Evolutionary conservation across 2,888 invertebrate species (phyloP).

Genomic region (Caenorhabditis sp.): DNA sequence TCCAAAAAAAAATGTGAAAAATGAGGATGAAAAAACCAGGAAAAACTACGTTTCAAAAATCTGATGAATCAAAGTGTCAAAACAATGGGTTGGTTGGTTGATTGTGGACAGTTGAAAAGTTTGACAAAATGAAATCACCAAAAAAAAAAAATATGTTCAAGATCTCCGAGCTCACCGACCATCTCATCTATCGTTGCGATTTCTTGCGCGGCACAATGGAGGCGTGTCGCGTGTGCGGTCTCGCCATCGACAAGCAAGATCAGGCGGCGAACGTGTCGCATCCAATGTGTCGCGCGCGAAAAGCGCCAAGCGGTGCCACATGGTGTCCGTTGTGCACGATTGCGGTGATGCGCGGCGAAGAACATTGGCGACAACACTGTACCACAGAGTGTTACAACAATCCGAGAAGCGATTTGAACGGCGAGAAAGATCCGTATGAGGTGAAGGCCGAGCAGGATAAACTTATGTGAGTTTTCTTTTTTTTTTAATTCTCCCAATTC

Average conservation of each 20-base stretch:
- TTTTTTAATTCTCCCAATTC: no score
- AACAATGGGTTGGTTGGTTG: no score
- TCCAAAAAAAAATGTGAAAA: no score
- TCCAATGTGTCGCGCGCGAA: slow-evolving; percentile 57
- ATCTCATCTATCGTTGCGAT: slow-evolving; percentile 57
- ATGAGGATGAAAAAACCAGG: no score
- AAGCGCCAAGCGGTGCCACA: slow-evolving; percentile 52
- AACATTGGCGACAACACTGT: slow-evolving; percentile 54
- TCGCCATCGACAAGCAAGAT: slow-evolving; percentile 57
- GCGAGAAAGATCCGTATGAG: slow-evolving; percentile 30
- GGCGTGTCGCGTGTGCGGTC: slow-evolving; percentile 57
- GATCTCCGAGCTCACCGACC: slow-evolving; percentile 62
- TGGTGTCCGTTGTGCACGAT: slow-evolving; percentile 66
- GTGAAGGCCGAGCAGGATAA: slow-evolving; percentile 33
- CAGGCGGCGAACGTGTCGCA: slow-evolving; percentile 41
- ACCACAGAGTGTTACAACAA: slow-evolving; percentile 57
- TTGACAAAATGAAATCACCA: no score
- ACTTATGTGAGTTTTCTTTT: slow-evolving; percentile 21
- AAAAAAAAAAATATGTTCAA: slow-evolving; percentile 12
- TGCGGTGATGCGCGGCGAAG: slow-evolving; percentile 53
- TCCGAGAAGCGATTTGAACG: slow-evolving; percentile 39
- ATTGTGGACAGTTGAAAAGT: no score
- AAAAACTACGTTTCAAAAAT: no score
- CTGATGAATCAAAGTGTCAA: no score
- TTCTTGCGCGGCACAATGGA: slow-evolving; percentile 55